phyloP scores from a whole-genome alignment of 2,113 vertebrate genomes.

The Actenoides hombroni region DNA sequence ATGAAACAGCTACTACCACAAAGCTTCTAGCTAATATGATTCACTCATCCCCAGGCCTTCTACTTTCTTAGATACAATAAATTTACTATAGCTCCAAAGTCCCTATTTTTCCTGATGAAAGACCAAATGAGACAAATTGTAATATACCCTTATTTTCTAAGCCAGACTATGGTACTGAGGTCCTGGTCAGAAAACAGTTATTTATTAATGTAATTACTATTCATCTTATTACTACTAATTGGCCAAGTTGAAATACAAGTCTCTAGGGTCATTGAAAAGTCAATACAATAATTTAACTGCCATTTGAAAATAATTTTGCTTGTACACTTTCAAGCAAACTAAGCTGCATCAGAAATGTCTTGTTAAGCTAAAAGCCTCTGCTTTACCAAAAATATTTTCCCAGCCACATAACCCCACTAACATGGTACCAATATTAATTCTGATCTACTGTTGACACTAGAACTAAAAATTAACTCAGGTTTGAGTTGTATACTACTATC shows the following conservation, averaged over 20 bases:
- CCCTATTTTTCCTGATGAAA: constrained; percentile 2
- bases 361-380: not conserved
- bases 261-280: constrained; percentile 57
- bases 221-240: constrained; percentile 56
- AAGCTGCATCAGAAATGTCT: constrained; percentile 37
- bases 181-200: constrained; percentile 44
- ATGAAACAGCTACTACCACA: constrained; percentile 29
- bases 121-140: constrained; percentile 32
- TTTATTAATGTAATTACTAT: constrained; percentile 49
- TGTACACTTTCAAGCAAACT: constrained; percentile 44
- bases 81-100: not conserved
- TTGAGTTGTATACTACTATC: constrained; percentile 8
- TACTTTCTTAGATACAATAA: not conserved
- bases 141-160: constrained; percentile 28
- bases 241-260: constrained; percentile 61
- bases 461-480: constrained; percentile 17
- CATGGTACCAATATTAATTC: constrained; percentile 22
- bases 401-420: not conserved
- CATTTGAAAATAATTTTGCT: constrained; percentile 62
- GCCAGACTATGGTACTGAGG: constrained; percentile 7
- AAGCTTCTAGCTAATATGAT: not conserved
- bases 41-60: not conserved
- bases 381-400: constrained; percentile 16
- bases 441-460: not conserved
- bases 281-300: constrained; percentile 56